Base-by-base conservation (phyloP, 2,113 vertebrate genomes). In the Carassius auratus region DNA sequence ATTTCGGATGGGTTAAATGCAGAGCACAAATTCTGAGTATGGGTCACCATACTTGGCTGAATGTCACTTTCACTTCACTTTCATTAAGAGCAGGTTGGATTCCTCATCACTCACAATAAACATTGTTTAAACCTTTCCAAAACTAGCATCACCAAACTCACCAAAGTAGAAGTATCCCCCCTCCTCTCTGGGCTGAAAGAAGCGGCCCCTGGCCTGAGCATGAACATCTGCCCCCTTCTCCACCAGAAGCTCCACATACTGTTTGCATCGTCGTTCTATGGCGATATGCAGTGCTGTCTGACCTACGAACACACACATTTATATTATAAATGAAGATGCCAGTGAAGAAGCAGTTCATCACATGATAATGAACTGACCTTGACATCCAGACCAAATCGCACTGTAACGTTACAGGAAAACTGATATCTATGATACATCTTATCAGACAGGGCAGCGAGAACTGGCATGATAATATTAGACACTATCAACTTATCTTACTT, bases 111-210 rank as follows among this genome's bases (percentile, higher is more conserved):
- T 42, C 36, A 71, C 19, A 59, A 59, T 55, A 5, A 76, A 55
- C 23, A 8, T 7, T 15, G 5, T 52, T 57, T 10, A 78, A 78
- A 59, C 13, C 21, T 62, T 17, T 33, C 30, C 12, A 80, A 71
- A 36, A 52, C 8, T 21, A 21, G 23, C 45, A n/a, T 13, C 7
- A n/a, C 15, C 15, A 71, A 38, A 4, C 93, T 97, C 92, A 99
- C 98, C 98, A 0, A 99, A 99, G 92, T 99, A 99, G 93, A 99
- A 99, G 91, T 99, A 99, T 50, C 98, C 98, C 0, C 98, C 97
- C 88, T 99, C 98, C 0, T 97, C 96, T 86, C 94, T 96, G 81
- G 98, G 98, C 92, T 98, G 97, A 93, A 99, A 99, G 94, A 99
- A 99, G 84, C 97, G 97, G 0, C 98, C 98, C 0, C 98, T 94